phyloP scores from a whole-genome alignment of 1,140 invertebrate species.

The Apis cerana region DNA sequence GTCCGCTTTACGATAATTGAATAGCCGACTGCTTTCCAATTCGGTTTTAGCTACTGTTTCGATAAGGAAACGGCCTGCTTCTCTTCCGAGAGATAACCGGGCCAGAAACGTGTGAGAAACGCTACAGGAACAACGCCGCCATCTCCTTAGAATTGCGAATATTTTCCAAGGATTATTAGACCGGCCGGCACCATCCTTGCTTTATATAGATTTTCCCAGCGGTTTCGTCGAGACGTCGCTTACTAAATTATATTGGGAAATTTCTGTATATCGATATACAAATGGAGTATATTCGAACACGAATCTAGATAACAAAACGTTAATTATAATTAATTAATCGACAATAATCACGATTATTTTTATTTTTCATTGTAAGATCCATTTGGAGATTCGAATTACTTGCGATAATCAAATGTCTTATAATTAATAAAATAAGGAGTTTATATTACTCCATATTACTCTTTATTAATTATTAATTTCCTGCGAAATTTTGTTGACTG shows the following conservation, averaged over 20 bases:
- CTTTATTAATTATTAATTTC: too few species aligned
- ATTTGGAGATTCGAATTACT: too few species aligned
- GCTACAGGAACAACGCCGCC: slow-evolving; percentile 12
- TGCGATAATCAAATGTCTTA: too few species aligned
- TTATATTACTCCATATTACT: too few species aligned
- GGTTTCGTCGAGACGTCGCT: not conserved
- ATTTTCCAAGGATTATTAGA: slow-evolving; percentile 46
- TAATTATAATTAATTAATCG: too few species aligned
- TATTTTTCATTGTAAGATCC: too few species aligned
- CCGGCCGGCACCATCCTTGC: too few species aligned
- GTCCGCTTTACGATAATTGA: slow-evolving; percentile 26
- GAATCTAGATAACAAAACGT: not conserved
- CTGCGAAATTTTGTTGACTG: too few species aligned
- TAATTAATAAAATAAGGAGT: too few species aligned
- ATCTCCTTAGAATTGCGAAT: slow-evolving; percentile 46
- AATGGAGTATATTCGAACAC: not conserved
- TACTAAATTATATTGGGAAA: not conserved
- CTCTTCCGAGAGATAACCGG: slow-evolving; percentile 51
- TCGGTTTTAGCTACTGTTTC: slow-evolving; percentile 38
- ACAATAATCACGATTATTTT: too few species aligned
- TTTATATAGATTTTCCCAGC: slow-evolving; percentile 2
- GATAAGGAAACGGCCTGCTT: slow-evolving; percentile 43
- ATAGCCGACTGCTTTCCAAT: slow-evolving; percentile 9
- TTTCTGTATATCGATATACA: not conserved
- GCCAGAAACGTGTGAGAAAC: slow-evolving; percentile 41